These are phyloP conservation scores for Apocrypta bakeri DNA, from an alignment of 1,140 invertebrate species.

Conservation along the genomic window DNA sequence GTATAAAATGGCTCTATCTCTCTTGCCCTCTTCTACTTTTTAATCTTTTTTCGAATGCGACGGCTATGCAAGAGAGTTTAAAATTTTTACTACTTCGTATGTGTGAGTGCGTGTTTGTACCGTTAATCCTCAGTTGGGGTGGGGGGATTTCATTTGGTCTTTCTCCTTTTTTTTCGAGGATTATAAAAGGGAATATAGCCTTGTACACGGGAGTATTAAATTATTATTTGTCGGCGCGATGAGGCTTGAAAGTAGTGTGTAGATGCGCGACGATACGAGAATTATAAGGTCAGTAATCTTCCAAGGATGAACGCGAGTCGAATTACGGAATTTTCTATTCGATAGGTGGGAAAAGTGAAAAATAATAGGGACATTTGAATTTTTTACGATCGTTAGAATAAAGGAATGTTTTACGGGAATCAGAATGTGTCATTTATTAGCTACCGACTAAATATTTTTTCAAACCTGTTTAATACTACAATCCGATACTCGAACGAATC, in stretches of 20 bases:
- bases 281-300: slow-evolving; percentile 19
- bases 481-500: too few relatives aligned
- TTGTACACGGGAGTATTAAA: slow-evolving; percentile 25
- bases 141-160: slow-evolving; percentile 53
- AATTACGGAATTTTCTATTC: slow-evolving; percentile 38
- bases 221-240: slow-evolving; percentile 33
- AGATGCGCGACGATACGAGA: slow-evolving; percentile 12
- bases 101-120: background rate
- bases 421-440: too few relatives aligned
- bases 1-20: background rate
- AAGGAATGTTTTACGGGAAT: background rate
- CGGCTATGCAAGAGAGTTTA: background rate
- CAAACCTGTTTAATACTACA: too few relatives aligned
- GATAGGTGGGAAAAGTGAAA: slow-evolving; percentile 48
- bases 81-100: background rate
- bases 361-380: background rate
- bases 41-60: slow-evolving; percentile 36
- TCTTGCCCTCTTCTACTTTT: slow-evolving; percentile 38
- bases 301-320: slow-evolving; percentile 41
- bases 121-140: slow-evolving; percentile 20
- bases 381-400: background rate
- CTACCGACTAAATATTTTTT: too few relatives aligned
- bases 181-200: slow-evolving; percentile 33
- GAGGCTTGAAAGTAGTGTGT: slow-evolving; percentile 56
- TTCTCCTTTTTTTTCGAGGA: slow-evolving; percentile 29